phyloP scores from a whole-genome alignment of 2,797 vertebrate species.

The Gambelia wislizenii region DNA sequence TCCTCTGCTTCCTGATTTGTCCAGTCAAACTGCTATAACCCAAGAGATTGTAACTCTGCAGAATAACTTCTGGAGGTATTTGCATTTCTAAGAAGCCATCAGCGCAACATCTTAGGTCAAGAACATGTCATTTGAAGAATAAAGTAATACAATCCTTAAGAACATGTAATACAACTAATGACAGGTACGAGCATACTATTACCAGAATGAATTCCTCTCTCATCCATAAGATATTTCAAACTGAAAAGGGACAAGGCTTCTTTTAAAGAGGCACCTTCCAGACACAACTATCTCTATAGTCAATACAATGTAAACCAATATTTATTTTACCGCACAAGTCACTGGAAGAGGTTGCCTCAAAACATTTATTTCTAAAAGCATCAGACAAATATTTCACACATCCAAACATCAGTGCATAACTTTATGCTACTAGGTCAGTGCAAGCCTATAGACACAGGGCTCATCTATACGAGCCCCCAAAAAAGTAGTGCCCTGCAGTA shows the following conservation, averaged over 20 bases:
- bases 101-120: not conserved
- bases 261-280: not conserved
- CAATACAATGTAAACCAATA: not conserved
- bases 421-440: not conserved
- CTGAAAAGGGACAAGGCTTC: not conserved
- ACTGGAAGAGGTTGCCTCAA: not conserved
- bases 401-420: not conserved
- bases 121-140: too few species aligned
- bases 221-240: not conserved
- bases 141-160: not conserved
- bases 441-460: not conserved
- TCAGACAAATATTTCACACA: not conserved
- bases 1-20: too few species aligned
- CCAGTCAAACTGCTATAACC: too few species aligned
- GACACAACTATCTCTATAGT: not conserved
- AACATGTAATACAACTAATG: too few species aligned
- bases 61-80: not conserved
- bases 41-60: not conserved
- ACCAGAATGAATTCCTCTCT: not conserved
- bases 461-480: too few species aligned
- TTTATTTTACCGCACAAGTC: not conserved
- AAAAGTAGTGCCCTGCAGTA: too few species aligned
- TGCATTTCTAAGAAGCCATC: not conserved
- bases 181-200: not conserved
- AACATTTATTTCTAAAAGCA: not conserved